phyloP scores from a whole-genome alignment of 2,113 vertebrate species.

The Myotis brandtii region DNA sequence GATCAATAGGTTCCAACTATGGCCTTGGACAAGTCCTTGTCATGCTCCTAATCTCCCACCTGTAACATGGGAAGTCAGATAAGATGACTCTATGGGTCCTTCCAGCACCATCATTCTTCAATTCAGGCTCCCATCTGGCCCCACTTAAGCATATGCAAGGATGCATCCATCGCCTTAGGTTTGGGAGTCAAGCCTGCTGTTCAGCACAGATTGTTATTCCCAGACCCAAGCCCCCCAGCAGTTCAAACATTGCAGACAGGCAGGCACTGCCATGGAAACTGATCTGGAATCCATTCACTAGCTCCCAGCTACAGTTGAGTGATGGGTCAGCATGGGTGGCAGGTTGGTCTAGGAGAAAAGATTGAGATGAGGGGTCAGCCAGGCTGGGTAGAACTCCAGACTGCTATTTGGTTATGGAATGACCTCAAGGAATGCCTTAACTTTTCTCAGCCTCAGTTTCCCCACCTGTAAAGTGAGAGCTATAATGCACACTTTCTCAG shows the following conservation, averaged over 20 bases:
- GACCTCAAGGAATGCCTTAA: not conserved
- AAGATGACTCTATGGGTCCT: not conserved
- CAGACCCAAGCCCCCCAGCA: not conserved
- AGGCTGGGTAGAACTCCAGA: not conserved
- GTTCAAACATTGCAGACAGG: not conserved
- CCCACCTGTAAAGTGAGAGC: not conserved
- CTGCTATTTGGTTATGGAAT: not conserved
- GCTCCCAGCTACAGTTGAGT: not conserved
- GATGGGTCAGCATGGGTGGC: not conserved
- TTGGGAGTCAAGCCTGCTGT: not conserved
- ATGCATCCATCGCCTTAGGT: not conserved
- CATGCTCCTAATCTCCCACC: not conserved
- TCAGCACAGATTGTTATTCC: not conserved
- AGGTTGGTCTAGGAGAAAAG: not conserved
- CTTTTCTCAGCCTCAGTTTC: constrained; percentile 2
- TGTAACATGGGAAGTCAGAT: not conserved
- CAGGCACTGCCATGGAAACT: not conserved
- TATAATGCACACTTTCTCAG: not conserved
- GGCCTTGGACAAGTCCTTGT: not conserved
- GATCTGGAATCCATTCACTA: not conserved
- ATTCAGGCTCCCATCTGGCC: not conserved
- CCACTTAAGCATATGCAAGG: not conserved
- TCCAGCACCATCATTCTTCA: not conserved
- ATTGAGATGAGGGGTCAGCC: not conserved
- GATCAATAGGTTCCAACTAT: not conserved